Evolutionary conservation across 1,140 invertebrate genomes (phyloP).

Genomic region (Lethrus apterus): DNA sequence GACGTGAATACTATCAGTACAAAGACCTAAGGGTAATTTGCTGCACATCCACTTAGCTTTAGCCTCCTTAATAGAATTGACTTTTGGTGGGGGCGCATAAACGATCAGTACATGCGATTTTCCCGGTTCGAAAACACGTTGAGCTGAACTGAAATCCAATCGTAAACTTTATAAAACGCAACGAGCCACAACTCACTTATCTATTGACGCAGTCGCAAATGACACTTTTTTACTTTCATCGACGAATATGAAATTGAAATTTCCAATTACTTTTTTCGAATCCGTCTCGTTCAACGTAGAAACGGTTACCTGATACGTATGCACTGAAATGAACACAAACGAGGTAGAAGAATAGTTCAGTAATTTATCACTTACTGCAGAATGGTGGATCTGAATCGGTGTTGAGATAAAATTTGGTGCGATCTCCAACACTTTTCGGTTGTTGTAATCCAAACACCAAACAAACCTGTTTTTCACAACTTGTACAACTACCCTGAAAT

Average conservation of each 20-base stretch:
- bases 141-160: background rate
- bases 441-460: conserved; percentile 21
- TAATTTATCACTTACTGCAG: conserved; percentile 24
- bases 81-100: conserved; percentile 27
- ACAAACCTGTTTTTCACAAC: conserved; percentile 23
- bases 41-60: conserved; percentile 29
- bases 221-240: conserved; percentile 27
- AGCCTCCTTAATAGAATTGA: conserved; percentile 26
- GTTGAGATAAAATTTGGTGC: conserved; percentile 23
- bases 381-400: conserved; percentile 20
- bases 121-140: conserved; percentile 19
- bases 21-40: background rate
- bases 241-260: conserved; percentile 32
- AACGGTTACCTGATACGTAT: conserved; percentile 23
- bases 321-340: conserved; percentile 20
- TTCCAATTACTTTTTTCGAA: conserved; percentile 18
- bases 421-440: conserved; percentile 5
- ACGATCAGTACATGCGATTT: conserved; percentile 28
- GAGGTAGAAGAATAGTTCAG: background rate
- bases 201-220: conserved; percentile 18
- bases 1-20: background rate
- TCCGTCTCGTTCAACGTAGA: conserved; percentile 13
- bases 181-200: conserved; percentile 3
- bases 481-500: conserved; percentile 31
- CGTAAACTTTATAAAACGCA: background rate